A percentile compares a stretch with the other conserved stretches of the same genome.
Conservation (phyloP, 2,113 vertebrate genomes). For the Oncorhynchus gorbuscha region DNA sequence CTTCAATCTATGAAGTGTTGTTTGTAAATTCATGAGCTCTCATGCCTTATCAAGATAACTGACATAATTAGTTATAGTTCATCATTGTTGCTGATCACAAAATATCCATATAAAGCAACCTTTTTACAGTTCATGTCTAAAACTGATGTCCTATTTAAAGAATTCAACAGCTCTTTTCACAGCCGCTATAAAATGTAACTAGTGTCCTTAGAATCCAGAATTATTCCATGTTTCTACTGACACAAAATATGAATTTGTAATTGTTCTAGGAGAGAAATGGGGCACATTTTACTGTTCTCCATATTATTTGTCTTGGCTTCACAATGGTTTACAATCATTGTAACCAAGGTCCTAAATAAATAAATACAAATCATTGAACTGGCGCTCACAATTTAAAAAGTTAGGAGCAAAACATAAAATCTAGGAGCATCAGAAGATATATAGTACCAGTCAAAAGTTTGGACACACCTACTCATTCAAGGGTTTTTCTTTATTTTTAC, state of each 20-base stretch:
- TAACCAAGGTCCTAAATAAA: too few relatives aligned
- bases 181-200: conserved; percentile 5
- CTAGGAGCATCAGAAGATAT: too few relatives aligned
- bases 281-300: conserved; percentile 15
- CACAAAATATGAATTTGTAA: conserved; percentile 32
- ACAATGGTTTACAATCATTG: conserved; percentile 18
- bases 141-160: background rate
- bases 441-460: too few relatives aligned
- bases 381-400: too few relatives aligned
- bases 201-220: conserved; percentile 15
- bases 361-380: too few relatives aligned
- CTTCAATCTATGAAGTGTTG: too few relatives aligned
- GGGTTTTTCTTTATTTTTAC: too few relatives aligned
- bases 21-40: too few relatives aligned
- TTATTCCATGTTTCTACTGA: conserved; percentile 21
- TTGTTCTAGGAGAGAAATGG: conserved; percentile 23
- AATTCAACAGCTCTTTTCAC: conserved; percentile 1
- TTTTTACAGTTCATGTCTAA: background rate
- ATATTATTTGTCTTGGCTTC: background rate
- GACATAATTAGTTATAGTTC: background rate
- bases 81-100: background rate
- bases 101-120: background rate
- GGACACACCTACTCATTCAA: too few relatives aligned
- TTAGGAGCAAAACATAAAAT: too few relatives aligned
- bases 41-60: too few relatives aligned